Base-by-base conservation (phyloP, 1,140 invertebrate species). In the Onthophagus taurus region DNA sequence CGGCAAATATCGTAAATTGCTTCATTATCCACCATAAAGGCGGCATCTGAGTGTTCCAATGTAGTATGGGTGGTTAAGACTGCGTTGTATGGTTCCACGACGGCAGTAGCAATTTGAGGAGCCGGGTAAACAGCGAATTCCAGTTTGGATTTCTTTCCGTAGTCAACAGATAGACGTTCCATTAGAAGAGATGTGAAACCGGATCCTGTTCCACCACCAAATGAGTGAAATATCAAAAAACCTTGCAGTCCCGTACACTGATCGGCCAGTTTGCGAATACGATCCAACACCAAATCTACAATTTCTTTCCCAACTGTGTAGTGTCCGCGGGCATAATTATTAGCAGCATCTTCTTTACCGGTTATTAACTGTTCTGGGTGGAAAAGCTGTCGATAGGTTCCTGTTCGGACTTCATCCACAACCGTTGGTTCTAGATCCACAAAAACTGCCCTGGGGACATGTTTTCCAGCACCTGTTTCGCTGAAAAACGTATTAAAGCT, bases 71-170 rank as follows among this genome's bases (percentile, higher is more conserved):
- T n/a, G n/a, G n/a, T n/a, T n/a, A n/a, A n/a, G 48, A 80, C 78
- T 2, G 82, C 78, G 60, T 89, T 91, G 70, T 91, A 92, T 0
- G 88, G 88, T 56, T 91, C 89, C 11, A 91, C 87, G 6, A 89
- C 85, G 2, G 87, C 85, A 1, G 83, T 85, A 4, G 82, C n/a
- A n/a, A n/a, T n/a, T n/a, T n/a, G n/a, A n/a, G n/a, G n/a, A n/a
- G n/a, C n/a, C n/a, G n/a, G n/a, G n/a, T n/a, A n/a, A n/a, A n/a
- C n/a, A n/a, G n/a, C n/a, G n/a, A n/a, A n/a, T n/a, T n/a, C n/a
- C n/a, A n/a, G n/a, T n/a, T n/a, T n/a, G n/a, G n/a, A n/a, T n/a
- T n/a, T n/a, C n/a, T n/a, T n/a, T n/a, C n/a, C 79, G 53, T 73
- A 78, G 49, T 78, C 72, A 0, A 65, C 52, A 0, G 64, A 66